A percentile compares a stretch with the other conserved stretches of the same genome.
phyloP scores from a whole-genome alignment of 2,888 invertebrate genomes.

The Xanthorhoe spadicearia region DNA sequence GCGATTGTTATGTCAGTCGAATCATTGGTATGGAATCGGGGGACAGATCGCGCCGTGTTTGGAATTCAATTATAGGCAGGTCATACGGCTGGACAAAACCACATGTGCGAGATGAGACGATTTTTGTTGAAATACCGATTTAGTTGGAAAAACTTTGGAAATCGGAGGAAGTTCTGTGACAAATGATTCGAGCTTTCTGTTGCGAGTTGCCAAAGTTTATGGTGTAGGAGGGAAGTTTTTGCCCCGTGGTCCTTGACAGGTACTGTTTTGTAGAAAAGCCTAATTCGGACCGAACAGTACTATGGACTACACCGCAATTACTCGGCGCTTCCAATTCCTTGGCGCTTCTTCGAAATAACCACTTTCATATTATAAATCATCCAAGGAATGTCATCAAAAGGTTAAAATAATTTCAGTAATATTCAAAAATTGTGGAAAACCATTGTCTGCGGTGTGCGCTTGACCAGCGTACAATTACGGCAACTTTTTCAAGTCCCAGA shows the following conservation, averaged over 20 bases:
- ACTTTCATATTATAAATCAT: background rate
- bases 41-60: conserved; percentile 55
- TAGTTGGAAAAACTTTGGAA: conserved; percentile 12
- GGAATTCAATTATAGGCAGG: conserved; percentile 76
- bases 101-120: conserved; percentile 37
- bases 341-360: too few relatives aligned
- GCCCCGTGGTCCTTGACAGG: too few relatives aligned
- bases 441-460: conserved; percentile 36
- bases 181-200: background rate
- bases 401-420: background rate
- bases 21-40: conserved; percentile 6
- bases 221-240: background rate
- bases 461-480: conserved; percentile 51
- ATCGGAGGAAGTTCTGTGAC: background rate
- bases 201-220: background rate
- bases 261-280: too few relatives aligned
- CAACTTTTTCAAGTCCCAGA: conserved; percentile 66
- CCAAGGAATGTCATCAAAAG: background rate
- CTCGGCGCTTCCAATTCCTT: too few relatives aligned
- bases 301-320: too few relatives aligned
- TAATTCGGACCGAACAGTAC: too few relatives aligned
- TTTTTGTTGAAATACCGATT: conserved; percentile 33
- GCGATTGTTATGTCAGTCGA: background rate
- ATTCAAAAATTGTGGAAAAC: background rate
- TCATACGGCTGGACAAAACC: conserved; percentile 52